Conservation (phyloP, 1,140 invertebrate genomes). For the Anoplolepis gracilipes region DNA sequence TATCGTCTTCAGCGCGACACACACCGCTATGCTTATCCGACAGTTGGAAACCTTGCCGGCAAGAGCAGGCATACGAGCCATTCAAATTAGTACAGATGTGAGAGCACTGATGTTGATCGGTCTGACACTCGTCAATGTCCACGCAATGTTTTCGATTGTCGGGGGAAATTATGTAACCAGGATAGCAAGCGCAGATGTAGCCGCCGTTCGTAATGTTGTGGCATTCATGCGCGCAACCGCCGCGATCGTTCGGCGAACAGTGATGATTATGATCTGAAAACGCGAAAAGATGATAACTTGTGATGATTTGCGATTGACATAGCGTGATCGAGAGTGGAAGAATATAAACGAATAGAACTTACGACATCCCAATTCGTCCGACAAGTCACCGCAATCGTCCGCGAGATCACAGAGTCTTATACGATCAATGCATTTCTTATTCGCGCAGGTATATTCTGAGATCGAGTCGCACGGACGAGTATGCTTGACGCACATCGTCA, state of each 20-base stretch:
- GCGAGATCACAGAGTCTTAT: constrained; percentile 93
- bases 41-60: constrained; percentile 92
- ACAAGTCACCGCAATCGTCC: constrained; percentile 94
- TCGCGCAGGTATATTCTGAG: constrained; percentile 95
- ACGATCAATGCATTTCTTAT: constrained; percentile 95
- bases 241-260: constrained; percentile 91
- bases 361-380: constrained; percentile 96
- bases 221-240: constrained; percentile 97
- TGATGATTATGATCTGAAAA: constrained; percentile 88
- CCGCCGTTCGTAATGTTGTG: constrained; percentile 93
- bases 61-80: constrained; percentile 95
- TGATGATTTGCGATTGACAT: not conserved
- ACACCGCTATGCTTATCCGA: constrained; percentile 92
- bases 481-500: constrained; percentile 92
- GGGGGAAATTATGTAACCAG: constrained; percentile 93
- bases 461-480: constrained; percentile 91
- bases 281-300: not conserved
- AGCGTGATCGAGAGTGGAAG: not conserved
- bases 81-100: constrained; percentile 97
- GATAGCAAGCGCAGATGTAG: constrained; percentile 95
- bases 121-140: constrained; percentile 96
- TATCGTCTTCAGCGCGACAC: constrained; percentile 90
- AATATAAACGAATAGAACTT: constrained; percentile 79
- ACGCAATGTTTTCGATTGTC: constrained; percentile 92
- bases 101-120: constrained; percentile 94